Percentiles rank a stretch among this genome's conserved stretches.
phyloP scores from a whole-genome alignment of 2,797 vertebrate genomes.

The Tenualosa thibaudeaui region DNA sequence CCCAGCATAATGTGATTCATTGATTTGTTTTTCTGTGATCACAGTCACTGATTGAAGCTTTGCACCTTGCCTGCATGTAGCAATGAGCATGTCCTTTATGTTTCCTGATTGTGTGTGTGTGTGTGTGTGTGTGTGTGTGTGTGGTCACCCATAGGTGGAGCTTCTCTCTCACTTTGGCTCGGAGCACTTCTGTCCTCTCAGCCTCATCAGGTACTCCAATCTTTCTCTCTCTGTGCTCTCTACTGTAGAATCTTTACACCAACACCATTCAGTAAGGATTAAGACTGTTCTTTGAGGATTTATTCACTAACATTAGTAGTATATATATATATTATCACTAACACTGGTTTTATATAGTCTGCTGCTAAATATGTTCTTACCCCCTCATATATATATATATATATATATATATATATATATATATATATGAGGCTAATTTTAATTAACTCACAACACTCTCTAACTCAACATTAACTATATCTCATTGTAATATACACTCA shows the following conservation, averaged over 20 bases:
- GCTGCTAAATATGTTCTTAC: too few relatives aligned
- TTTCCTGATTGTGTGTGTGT: neutral
- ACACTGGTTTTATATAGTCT: neutral
- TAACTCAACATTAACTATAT: too few relatives aligned
- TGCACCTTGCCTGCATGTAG: slow-evolving; percentile 25
- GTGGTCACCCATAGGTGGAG: slow-evolving; percentile 82
- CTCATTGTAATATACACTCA: too few relatives aligned
- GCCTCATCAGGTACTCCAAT: slow-evolving; percentile 87
- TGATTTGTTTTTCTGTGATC: slow-evolving; percentile 40
- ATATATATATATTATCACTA: neutral
- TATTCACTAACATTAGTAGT: neutral
- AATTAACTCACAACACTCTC: too few relatives aligned
- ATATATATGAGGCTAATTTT: too few relatives aligned
- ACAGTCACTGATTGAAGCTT: slow-evolving; percentile 31
- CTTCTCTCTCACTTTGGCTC: slow-evolving; percentile 95
- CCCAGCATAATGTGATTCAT: neutral
- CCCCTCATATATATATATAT: too few relatives aligned
- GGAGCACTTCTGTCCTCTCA: slow-evolving; percentile 97
- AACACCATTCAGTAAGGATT: too few relatives aligned
- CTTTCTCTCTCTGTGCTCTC: neutral
- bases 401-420: too few relatives aligned
- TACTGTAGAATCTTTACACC: too few relatives aligned
- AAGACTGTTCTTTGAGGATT: neutral
- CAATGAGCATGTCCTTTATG: neutral
- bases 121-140: slow-evolving; percentile 40